Percentiles rank a stretch among this genome's conserved stretches.
Evolutionary conservation across 2,888 invertebrate genomes (phyloP).

Genomic region (Melipona beecheii): DNA sequence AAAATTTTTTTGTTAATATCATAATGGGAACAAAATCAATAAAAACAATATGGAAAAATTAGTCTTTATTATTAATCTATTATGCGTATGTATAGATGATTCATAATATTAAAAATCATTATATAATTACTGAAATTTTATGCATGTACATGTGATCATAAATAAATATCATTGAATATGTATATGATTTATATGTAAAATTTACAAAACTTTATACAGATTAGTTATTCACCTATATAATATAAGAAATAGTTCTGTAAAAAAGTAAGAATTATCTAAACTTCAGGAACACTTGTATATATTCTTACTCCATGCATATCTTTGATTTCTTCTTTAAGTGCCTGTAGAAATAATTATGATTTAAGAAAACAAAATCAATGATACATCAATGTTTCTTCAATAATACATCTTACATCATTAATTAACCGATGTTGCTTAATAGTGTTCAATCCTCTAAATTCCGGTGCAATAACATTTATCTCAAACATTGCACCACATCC

Average conservation of each 20-base stretch:
- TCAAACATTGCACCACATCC: conserved; percentile 94
- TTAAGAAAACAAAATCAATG: background rate
- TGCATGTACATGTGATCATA: background rate
- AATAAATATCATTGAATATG: background rate
- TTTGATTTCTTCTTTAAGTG: conserved; percentile 91
- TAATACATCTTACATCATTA: conserved; percentile 85
- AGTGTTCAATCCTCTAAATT: conserved; percentile 89
- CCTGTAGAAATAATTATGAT: conserved; percentile 77
- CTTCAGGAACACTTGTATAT: conserved; percentile 87
- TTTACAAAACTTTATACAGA: conserved; percentile 47
- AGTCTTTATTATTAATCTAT: background rate
- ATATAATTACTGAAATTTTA: background rate
- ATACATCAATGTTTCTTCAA: background rate
- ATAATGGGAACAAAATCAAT: too few species aligned
- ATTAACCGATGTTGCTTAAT: conserved; percentile 91
- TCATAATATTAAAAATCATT: background rate
- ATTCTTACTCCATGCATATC: conserved; percentile 94
- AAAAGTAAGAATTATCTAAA: conserved; percentile 40
- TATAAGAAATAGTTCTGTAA: background rate
- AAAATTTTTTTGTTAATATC: too few species aligned
- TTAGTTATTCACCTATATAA: conserved; percentile 2
- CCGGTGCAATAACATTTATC: conserved; percentile 88
- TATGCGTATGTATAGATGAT: background rate
- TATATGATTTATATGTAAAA: conserved; percentile 28
- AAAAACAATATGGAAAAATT: too few species aligned